These are phyloP conservation scores for Sebastes paucispinis DNA, from an alignment of 2,797 vertebrate genomes.

Conservation along the genomic window DNA sequence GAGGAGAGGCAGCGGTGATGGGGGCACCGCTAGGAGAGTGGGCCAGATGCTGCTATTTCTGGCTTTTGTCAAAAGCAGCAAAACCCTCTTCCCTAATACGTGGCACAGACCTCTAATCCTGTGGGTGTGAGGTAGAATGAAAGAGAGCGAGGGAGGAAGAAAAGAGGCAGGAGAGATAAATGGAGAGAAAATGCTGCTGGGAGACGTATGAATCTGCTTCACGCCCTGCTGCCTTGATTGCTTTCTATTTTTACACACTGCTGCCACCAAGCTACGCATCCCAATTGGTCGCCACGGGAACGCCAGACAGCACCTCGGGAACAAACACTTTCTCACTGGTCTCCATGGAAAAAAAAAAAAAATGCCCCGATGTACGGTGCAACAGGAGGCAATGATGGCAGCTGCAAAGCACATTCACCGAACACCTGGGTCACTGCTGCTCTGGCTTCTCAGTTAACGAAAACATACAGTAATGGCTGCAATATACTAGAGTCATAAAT, in stretches of 20 bases:
- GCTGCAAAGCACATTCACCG: conserved; percentile 29
- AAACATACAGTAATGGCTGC: conserved; percentile 65
- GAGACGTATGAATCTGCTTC: conserved; percentile 83
- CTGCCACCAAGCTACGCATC: conserved; percentile 80
- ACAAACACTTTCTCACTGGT: conserved; percentile 76
- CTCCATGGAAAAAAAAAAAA: conserved; percentile 57
- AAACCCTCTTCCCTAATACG: conserved; percentile 74
- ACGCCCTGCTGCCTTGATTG: conserved; percentile 83
- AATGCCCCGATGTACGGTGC: conserved; percentile 52
- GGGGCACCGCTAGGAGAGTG: conserved; percentile 60
- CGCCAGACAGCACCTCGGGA: conserved; percentile 77
- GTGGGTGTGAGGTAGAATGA: conserved; percentile 78
- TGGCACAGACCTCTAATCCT: conserved; percentile 77
- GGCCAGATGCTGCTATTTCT: conserved; percentile 80
- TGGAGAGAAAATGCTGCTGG: conserved; percentile 79
- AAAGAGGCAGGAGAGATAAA: conserved; percentile 73
- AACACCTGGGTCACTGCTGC: conserved; percentile 70
- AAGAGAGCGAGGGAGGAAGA: conserved; percentile 69
- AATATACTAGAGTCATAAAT: conserved; percentile 67
- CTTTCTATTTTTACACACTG: conserved; percentile 88
- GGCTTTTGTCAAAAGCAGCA: conserved; percentile 78
- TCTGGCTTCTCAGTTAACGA: conserved; percentile 43
- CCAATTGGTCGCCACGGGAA: conserved; percentile 85
- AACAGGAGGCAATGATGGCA: conserved; percentile 67
- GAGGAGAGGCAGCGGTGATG: conserved; percentile 22